A percentile compares a stretch with the other conserved stretches of the same genome.
Conservation (phyloP, 2,797 vertebrate genomes). For the Eurystomus glaucurus region DNA sequence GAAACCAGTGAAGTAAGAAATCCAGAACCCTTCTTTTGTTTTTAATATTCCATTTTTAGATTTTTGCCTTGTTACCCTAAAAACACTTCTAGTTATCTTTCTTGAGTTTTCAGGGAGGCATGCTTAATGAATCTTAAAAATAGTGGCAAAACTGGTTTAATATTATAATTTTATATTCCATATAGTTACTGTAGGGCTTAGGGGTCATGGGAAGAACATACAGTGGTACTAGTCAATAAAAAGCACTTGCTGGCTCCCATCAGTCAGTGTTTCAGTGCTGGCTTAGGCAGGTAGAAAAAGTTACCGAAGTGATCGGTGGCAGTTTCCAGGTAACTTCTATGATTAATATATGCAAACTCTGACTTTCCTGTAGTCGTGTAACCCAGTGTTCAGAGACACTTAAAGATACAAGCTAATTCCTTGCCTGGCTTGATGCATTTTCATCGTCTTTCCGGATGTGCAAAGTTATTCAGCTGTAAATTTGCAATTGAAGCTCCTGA, state of each 20-base stretch:
- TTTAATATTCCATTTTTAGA: not conserved
- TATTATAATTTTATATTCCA: not conserved
- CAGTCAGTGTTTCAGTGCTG: constrained; percentile 2
- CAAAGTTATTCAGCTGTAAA: not conserved
- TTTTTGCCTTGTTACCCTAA: not conserved
- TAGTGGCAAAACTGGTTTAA: not conserved
- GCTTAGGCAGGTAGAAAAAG: not conserved
- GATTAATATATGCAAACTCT: not conserved
- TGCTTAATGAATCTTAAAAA: not conserved
- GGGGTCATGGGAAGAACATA: not conserved
- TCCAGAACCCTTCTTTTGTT: not conserved
- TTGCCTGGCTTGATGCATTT: not conserved
- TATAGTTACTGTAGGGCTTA: not conserved
- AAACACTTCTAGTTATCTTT: not conserved
- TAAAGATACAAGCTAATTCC: not conserved
- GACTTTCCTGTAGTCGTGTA: not conserved
- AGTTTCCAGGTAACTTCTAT: not conserved
- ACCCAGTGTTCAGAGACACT: not conserved
- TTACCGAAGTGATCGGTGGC: not conserved
- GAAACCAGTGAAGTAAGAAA: not conserved
- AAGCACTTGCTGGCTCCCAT: not conserved
- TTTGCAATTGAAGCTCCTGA: not conserved
- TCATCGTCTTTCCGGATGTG: not conserved
- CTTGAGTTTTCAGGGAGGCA: not conserved
- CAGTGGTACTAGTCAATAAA: not conserved